A percentile compares a stretch with the other conserved stretches of the same genome.
phyloP scores from a whole-genome alignment of 2,797 vertebrate species.

The Kryptolebias ocellatus region DNA sequence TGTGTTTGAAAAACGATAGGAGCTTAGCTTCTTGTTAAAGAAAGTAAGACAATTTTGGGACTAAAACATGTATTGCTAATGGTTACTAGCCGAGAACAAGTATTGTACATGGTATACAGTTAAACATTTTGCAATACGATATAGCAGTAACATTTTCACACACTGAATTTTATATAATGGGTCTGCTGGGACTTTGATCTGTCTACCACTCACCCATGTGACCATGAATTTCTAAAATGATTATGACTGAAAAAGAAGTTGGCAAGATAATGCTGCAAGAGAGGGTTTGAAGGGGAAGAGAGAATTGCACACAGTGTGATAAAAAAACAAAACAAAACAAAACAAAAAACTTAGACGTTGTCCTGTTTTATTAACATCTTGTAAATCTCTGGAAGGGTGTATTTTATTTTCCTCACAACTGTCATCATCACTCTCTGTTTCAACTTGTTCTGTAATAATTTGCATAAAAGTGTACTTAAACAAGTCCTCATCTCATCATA shows the following conservation, averaged over 20 bases:
- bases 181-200: constrained; percentile 15
- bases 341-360: no score
- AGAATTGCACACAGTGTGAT: not conserved
- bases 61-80: not conserved
- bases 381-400: no score
- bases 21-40: not conserved
- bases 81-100: constrained; percentile 1
- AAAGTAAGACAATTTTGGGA: not conserved
- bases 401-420: no score
- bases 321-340: not conserved
- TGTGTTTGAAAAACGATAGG: no score
- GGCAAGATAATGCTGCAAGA: not conserved
- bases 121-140: constrained; percentile 2
- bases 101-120: not conserved
- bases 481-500: no score
- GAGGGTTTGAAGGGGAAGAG: not conserved
- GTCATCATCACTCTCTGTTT: no score
- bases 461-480: no score
- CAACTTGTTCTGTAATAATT: no score
- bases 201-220: not conserved
- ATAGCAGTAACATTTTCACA: constrained; percentile 1
- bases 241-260: not conserved
- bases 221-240: constrained; percentile 18
- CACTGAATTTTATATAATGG: constrained; percentile 25
- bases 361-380: no score